Conservation (phyloP, 2,888 invertebrate species). For the Octonoba sinensis region DNA sequence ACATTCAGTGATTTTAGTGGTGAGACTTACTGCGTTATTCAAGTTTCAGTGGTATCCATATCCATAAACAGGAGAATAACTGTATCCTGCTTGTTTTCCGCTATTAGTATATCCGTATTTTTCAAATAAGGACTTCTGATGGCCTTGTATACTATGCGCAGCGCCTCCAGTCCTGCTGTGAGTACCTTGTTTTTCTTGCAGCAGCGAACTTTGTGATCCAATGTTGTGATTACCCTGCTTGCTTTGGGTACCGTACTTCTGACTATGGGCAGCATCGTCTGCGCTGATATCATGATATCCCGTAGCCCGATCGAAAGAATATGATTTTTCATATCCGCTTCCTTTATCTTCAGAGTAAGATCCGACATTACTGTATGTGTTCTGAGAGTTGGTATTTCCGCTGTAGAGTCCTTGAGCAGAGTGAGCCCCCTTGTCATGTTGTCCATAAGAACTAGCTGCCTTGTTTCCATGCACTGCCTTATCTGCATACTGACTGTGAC, state of each 20-base stretch:
- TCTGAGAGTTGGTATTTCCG: conserved; percentile 9
- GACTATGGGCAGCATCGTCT: conserved; percentile 8
- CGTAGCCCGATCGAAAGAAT: conserved; percentile 37
- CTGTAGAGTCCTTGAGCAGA: conserved; percentile 16
- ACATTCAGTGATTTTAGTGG: not conserved
- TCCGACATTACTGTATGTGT: conserved; percentile 37
- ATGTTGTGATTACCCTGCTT: conserved; percentile 44
- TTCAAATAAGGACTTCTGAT: conserved; percentile 29
- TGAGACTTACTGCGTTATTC: conserved; percentile 1
- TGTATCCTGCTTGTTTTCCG: conserved; percentile 47
- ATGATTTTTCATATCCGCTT: conserved; percentile 59
- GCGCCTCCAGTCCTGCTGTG: conserved; percentile 20
- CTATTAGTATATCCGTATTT: conserved; percentile 49
- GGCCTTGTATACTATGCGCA: conserved; percentile 12
- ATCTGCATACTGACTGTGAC: conserved; percentile 13
- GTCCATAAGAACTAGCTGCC: conserved; percentile 4
- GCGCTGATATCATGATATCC: conserved; percentile 52
- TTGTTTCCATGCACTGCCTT: not conserved
- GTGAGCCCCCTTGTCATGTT: conserved; percentile 27
- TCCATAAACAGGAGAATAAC: conserved; percentile 57
- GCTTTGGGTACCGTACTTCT: conserved; percentile 17
- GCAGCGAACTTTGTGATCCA: conserved; percentile 25
- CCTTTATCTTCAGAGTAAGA: conserved; percentile 54
- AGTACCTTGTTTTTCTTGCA: conserved; percentile 31
- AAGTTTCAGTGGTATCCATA: conserved; percentile 51